A percentile compares a stretch with the other conserved stretches of the same genome.
Evolutionary conservation across 2,113 vertebrate genomes (phyloP).

Genomic region (Tricholaema leucomelas): DNA sequence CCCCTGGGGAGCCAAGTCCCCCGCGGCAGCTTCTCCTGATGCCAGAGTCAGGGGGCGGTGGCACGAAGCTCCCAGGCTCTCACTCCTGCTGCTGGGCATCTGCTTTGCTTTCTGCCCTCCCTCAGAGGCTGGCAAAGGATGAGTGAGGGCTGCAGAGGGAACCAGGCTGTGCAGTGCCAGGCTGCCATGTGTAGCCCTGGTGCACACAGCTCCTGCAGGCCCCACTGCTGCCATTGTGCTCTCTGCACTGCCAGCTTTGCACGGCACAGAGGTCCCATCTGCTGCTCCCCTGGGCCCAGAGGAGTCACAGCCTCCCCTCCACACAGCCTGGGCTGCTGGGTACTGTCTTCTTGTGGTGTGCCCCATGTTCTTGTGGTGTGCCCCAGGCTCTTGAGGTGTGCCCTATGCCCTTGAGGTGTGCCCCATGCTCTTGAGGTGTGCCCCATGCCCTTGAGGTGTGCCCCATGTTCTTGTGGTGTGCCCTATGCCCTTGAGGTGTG

Average conservation of each 20-base stretch:
- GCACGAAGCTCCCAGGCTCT: neutral
- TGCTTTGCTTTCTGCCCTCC: neutral
- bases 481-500: neutral
- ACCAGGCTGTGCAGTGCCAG: accelerated
- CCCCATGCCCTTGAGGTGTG: too few relatives aligned
- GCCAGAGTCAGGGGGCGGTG: neutral
- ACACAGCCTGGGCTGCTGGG: neutral
- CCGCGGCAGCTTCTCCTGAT: neutral
- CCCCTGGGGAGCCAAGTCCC: neutral
- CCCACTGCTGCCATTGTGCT: neutral
- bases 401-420: neutral
- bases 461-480: too few relatives aligned
- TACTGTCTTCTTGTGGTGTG: neutral
- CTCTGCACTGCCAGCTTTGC: neutral
- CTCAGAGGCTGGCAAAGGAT: neutral
- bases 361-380: too few relatives aligned
- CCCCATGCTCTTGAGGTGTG: too few relatives aligned
- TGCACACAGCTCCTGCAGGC: neutral
- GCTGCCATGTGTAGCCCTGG: neutral
- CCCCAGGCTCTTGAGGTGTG: too few relatives aligned
- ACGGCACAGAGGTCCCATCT: neutral
- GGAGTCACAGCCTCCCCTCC: neutral
- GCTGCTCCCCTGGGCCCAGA: neutral
- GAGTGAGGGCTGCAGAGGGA: too few relatives aligned
- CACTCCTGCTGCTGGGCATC: neutral